These are phyloP conservation scores for Apis dorsata DNA, from an alignment of 1,140 invertebrate species.

Conservation along the genomic window DNA sequence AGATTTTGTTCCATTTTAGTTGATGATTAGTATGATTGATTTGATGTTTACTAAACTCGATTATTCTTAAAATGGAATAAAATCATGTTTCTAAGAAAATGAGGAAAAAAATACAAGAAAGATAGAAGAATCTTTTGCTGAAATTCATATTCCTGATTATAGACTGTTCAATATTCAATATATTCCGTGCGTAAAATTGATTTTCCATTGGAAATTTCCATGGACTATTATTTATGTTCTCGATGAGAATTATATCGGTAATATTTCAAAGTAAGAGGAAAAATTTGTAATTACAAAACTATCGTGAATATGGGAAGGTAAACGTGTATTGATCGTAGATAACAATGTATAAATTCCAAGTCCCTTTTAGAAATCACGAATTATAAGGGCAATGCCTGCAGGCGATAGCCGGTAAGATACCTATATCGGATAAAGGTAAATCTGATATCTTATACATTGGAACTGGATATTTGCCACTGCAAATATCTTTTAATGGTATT, in stretches of 20 bases:
- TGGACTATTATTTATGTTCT: background rate
- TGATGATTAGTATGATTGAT: background rate
- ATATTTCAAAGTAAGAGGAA: background rate
- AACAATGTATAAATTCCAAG: constrained; percentile 9
- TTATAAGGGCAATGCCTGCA: constrained; percentile 3
- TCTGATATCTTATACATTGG: constrained; percentile 3
- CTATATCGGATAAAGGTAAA: constrained; percentile 23
- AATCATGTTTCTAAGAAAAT: background rate
- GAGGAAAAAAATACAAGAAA: no score
- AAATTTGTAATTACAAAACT: background rate
- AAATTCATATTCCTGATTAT: background rate
- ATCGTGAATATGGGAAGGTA: background rate
- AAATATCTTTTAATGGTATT: background rate
- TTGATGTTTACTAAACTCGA: background rate
- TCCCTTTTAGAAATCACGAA: constrained; percentile 10
- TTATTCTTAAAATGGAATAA: background rate
- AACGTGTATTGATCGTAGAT: constrained; percentile 14
- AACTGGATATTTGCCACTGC: constrained; percentile 12
- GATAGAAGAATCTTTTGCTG: no score
- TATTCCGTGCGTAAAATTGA: background rate
- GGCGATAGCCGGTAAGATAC: constrained; percentile 17
- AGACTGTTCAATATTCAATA: background rate
- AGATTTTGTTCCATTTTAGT: background rate
- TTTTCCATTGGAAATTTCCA: background rate
- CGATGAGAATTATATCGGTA: background rate